These are phyloP conservation scores for Habroteleia sp. DNA, from an alignment of 2,888 invertebrate genomes.

Conservation along the genomic window DNA sequence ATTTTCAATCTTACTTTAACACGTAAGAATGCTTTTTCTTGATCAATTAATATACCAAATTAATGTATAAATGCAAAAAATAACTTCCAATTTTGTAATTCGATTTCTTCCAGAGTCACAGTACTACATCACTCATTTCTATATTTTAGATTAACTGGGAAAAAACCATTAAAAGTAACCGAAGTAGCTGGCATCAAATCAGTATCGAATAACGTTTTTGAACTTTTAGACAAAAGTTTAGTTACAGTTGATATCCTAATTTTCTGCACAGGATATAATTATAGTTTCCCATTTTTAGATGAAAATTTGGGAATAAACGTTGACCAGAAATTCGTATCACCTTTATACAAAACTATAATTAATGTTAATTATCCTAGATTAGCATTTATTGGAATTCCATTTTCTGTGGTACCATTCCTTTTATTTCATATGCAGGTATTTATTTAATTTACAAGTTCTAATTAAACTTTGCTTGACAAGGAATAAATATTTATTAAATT, in stretches of 20 bases:
- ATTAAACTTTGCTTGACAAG: no score
- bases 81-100: no score
- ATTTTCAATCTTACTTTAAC: no score
- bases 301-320: constrained; percentile 84
- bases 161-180: constrained; percentile 82
- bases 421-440: constrained; percentile 88
- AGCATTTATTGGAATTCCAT: constrained; percentile 88
- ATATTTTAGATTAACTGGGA: constrained; percentile 78
- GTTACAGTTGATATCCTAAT: constrained; percentile 86
- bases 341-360: constrained; percentile 89
- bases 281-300: constrained; percentile 87
- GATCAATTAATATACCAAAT: no score
- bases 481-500: no score
- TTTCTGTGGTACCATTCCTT: constrained; percentile 85
- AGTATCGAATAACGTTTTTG: constrained; percentile 82
- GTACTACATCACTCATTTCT: no score
- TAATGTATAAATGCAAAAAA: no score
- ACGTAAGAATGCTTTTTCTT: no score
- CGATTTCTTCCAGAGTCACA: no score
- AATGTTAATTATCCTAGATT: constrained; percentile 89
- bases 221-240: constrained; percentile 84
- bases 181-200: constrained; percentile 83
- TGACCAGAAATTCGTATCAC: constrained; percentile 85
- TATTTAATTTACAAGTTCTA: neutral
- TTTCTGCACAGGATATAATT: constrained; percentile 89